Evolutionary conservation across 1,140 invertebrate genomes (phyloP), one percentile per base, ranked within the genome.

Genomic region (Aphis craccivora): DNA sequence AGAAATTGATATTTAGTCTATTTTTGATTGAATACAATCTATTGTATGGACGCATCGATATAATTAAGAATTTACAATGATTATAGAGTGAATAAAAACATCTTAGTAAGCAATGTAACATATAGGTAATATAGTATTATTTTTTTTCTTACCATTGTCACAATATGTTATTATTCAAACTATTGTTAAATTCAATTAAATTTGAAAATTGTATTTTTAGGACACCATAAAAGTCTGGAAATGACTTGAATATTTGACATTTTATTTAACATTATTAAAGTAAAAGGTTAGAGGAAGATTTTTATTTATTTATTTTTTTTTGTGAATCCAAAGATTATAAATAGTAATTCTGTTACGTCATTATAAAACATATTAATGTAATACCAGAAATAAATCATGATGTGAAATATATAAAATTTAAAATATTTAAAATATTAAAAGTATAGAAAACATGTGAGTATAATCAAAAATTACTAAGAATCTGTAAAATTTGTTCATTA

Each of bases 31-130:
- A 90, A 90, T 40, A 7, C 88, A 37, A 3, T 60, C 35, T 60
- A 60, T 90, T 90, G 53, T 90, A 60, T 22, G 22, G 14, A 25
- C 11, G 87, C 87, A 88, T 88, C 53, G 51, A 40, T 60, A 60
- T 40, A 89, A 89, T 89, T 89, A 90, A 60, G 88, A 90, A 60
- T 55, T 55, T 40, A 90, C 88, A 90, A 90, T 90, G 53, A 90
- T 90, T 60, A 90, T 90, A 30, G 88, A 60, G 7, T 18, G 53
- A 55, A 90, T 30, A 43, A 90, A 90, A 90, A 53, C 48, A 53
- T 88, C 48, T 53, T 88, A 48, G 87, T 53, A 53, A 89, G 45
- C 88, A 40, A 40, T 55, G 5, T 60, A 60, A 60, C 23, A 40
- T 53, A 40, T 40, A 40, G 11, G 30, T 8, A 48, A 83, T 83